Percentiles rank a stretch among this genome's conserved stretches.
Evolutionary conservation across 2,113 vertebrate species (phyloP).

Genomic region (Oxyura jamaicensis): DNA sequence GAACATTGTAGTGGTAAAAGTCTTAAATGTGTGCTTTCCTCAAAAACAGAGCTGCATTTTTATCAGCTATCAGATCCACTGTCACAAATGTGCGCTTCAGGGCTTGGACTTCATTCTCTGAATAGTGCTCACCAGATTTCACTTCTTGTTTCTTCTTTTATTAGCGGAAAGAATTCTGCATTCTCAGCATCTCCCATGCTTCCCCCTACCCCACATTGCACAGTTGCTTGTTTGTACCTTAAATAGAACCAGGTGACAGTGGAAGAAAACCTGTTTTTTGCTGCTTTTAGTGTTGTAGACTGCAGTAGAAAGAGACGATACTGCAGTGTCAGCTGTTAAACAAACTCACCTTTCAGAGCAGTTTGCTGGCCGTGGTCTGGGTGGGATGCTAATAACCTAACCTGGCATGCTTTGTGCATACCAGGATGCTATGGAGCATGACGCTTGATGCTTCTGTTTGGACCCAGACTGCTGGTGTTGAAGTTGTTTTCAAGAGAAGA

Average conservation of each 20-base stretch:
- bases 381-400: accelerated
- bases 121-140: background rate
- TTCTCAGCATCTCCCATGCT: background rate
- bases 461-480: background rate
- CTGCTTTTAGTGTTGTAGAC: background rate
- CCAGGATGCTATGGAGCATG: background rate
- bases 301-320: background rate
- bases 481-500: background rate
- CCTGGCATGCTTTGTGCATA: background rate
- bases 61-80: background rate
- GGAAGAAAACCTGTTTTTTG: background rate
- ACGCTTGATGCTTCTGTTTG: background rate
- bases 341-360: background rate
- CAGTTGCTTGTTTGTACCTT: background rate
- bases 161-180: background rate
- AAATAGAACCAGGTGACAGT: background rate
- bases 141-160: background rate
- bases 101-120: background rate
- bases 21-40: background rate
- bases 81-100: background rate
- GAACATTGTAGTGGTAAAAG: background rate
- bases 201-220: background rate
- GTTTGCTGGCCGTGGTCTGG: background rate
- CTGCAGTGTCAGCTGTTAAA: background rate
- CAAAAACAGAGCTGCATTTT: background rate